Conservation (phyloP, 2,113 vertebrate genomes). For the Mustela nigripes region DNA sequence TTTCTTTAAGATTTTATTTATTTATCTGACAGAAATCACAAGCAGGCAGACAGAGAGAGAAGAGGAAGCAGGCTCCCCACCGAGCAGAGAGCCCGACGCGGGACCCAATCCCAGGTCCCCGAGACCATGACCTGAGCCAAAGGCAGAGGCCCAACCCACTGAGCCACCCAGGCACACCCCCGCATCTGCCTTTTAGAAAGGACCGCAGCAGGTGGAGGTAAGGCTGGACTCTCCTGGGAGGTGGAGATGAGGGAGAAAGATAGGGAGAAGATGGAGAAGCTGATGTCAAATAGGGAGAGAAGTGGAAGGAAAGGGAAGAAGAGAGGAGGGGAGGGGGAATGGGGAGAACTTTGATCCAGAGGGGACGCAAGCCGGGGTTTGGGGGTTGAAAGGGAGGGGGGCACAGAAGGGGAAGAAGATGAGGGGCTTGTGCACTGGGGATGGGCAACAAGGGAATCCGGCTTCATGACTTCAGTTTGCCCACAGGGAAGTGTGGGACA, state of each 20-base stretch:
- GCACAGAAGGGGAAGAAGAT: background rate
- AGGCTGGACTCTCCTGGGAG: background rate
- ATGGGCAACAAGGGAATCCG: background rate
- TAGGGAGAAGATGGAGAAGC: background rate
- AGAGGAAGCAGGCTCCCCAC: no score
- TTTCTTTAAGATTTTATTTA: no score
- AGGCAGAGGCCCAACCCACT: no score
- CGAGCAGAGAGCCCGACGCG: no score
- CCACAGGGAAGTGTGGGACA: accelerated
- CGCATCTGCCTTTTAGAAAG: background rate
- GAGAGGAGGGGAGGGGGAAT: background rate
- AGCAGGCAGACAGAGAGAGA: no score
- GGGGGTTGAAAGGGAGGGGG: background rate
- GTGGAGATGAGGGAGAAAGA: background rate
- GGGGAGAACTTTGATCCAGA: background rate
- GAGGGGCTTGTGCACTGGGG: background rate
- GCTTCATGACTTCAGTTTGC: background rate
- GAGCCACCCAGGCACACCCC: no score
- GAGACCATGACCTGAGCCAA: no score
- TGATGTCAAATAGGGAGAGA: background rate
- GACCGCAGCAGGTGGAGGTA: background rate
- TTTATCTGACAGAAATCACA: no score
- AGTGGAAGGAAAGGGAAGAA: background rate
- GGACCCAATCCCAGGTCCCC: no score
- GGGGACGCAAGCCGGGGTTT: background rate